phyloP scores from a whole-genome alignment of 2,113 vertebrate species.

The Pleuronectes platessa region DNA sequence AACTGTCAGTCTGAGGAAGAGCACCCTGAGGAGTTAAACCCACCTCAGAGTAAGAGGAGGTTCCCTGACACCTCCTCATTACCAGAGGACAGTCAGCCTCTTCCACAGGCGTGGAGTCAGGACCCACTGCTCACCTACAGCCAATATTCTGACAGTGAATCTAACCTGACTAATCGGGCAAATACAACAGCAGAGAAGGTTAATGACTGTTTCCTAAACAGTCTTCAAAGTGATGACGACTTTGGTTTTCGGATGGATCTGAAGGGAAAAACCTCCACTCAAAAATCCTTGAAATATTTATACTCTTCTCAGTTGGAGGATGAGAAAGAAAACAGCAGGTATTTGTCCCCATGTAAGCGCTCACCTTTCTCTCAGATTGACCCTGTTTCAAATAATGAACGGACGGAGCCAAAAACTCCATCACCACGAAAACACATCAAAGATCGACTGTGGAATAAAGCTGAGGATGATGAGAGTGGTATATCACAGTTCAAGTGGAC shows the following conservation, averaged over 20 bases:
- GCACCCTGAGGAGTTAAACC: constrained; percentile 25
- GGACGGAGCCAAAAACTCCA: constrained; percentile 18
- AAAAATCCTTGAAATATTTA: constrained; percentile 33
- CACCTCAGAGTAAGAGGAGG: constrained; percentile 62
- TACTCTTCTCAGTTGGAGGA: constrained; percentile 27
- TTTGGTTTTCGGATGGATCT: constrained; percentile 30
- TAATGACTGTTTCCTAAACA: constrained; percentile 21
- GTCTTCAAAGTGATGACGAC: constrained; percentile 33
- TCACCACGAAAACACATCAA: constrained; percentile 37
- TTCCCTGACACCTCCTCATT: background rate
- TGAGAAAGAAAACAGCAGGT: constrained; percentile 65
- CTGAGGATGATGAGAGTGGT: constrained; percentile 4
- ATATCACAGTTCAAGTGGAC: constrained; percentile 34
- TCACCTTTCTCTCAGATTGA: background rate
- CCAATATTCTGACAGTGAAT: constrained; percentile 37
- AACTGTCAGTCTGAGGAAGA: constrained; percentile 45
- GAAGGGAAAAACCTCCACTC: constrained; percentile 58
- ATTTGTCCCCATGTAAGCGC: constrained; percentile 18
- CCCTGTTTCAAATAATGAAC: constrained; percentile 22
- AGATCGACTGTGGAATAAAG: background rate
- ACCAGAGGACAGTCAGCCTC: constrained; percentile 22
- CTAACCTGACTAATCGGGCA: background rate
- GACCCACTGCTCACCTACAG: constrained; percentile 43
- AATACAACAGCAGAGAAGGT: background rate
- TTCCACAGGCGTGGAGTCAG: constrained; percentile 51